These are phyloP conservation scores for Rynchops niger DNA, from an alignment of 2,113 vertebrate genomes.

Conservation along the genomic window DNA sequence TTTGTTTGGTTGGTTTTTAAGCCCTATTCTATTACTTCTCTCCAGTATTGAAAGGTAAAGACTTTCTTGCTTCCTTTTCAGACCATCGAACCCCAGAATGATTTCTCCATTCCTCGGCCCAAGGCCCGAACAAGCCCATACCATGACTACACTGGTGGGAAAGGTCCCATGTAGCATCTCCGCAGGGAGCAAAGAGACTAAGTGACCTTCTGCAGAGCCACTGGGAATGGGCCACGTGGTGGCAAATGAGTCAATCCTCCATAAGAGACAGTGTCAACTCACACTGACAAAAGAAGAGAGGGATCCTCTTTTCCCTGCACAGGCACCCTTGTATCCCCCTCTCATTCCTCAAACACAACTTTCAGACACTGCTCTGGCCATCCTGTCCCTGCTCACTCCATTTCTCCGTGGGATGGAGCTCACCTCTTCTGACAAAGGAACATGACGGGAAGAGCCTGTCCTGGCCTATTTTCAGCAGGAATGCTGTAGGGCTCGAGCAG, in stretches of 20 bases:
- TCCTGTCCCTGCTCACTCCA: background rate
- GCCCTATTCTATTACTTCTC: background rate
- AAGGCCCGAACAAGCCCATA: conserved; percentile 59
- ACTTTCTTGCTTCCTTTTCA: conserved; percentile 37
- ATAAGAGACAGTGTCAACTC: background rate
- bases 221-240: background rate
- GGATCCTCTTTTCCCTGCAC: background rate
- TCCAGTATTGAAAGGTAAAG: background rate
- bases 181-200: background rate
- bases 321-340: background rate
- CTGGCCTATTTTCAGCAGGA: conserved; percentile 22
- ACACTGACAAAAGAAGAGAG: background rate
- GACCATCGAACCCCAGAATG: conserved; percentile 16
- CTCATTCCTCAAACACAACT: background rate
- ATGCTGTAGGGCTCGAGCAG: background rate
- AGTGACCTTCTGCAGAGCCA: background rate
- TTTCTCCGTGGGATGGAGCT: background rate
- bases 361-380: background rate
- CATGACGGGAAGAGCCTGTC: background rate
- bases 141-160: conserved; percentile 60
- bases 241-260: background rate
- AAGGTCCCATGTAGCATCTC: conserved; percentile 29
- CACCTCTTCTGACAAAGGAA: background rate
- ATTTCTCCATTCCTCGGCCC: conserved; percentile 72
- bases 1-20: background rate